A percentile compares a stretch with the other conserved stretches of the same genome.
phyloP scores from a whole-genome alignment of 2,113 vertebrate genomes.

The Hypanus sabinus region DNA sequence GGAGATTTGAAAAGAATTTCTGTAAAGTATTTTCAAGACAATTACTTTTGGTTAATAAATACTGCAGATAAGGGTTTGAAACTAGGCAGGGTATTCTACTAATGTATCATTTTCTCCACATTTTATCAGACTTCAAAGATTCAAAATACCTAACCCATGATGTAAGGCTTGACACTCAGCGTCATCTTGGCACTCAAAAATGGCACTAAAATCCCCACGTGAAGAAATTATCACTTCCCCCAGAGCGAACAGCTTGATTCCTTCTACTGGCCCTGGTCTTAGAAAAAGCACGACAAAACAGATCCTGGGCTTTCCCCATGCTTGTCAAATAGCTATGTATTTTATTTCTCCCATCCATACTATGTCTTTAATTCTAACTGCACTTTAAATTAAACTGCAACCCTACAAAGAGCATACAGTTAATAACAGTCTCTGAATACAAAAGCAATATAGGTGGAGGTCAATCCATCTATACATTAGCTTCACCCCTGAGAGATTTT shows the following conservation, averaged over 20 bases:
- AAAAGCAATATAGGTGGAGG: not conserved
- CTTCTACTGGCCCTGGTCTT: not conserved
- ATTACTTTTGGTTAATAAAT: not conserved
- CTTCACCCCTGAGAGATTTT: not conserved
- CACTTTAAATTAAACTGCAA: not conserved
- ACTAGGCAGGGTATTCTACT: not conserved
- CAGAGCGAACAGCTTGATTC: not conserved
- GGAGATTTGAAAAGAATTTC: not conserved
- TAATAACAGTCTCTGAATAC: not conserved
- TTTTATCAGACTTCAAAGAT: not conserved
- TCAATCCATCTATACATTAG: not conserved
- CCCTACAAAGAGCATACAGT: not conserved
- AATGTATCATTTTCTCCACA: not conserved
- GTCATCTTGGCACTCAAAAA: not conserved
- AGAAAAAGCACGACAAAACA: not conserved
- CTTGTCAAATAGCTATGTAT: not conserved
- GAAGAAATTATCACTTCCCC: not conserved
- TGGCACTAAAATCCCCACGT: not conserved
- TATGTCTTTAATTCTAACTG: not conserved
- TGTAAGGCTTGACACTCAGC: not conserved
- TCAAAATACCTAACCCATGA: not conserved
- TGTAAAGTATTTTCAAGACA: not conserved
- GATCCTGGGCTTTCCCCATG: not conserved
- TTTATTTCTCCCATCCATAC: not conserved
- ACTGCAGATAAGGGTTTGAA: not conserved